Evolutionary conservation across 1,140 invertebrate species (phyloP).

Genomic region (Panulirus ornatus): DNA sequence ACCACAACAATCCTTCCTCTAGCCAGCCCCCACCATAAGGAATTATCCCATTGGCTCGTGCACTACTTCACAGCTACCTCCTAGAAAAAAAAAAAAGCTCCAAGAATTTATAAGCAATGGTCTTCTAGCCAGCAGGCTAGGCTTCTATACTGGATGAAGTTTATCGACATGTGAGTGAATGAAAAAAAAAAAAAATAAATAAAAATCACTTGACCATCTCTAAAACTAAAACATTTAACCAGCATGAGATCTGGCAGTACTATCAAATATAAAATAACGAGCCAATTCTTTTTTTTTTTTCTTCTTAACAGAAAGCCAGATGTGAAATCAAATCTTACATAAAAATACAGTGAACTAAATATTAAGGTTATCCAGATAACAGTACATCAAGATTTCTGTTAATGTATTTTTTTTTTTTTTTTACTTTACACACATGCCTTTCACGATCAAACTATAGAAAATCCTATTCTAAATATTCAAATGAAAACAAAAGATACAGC

Average conservation of each 20-base stretch:
- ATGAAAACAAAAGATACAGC: neutral
- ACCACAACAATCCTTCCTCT: conserved; percentile 19
- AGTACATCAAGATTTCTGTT: neutral
- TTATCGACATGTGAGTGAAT: too few species aligned
- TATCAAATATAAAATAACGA: neutral
- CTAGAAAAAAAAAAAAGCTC: neutral
- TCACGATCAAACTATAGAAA: neutral
- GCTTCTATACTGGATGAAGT: neutral
- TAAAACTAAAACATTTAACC: neutral
- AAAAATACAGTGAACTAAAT: neutral
- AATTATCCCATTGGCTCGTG: conserved; percentile 6
- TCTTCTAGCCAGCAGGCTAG: neutral
- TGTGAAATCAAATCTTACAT: neutral
- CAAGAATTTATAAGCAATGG: neutral
- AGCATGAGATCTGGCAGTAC: neutral
- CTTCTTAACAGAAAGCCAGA: too few species aligned
- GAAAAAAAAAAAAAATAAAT: too few species aligned
- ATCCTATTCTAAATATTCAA: neutral
- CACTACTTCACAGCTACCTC: neutral
- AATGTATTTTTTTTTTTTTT: neutral
- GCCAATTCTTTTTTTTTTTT: neutral
- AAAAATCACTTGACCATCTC: neutral
- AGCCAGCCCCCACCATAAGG: neutral
- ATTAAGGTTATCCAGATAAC: too few species aligned
- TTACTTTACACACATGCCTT: neutral